Evolutionary conservation across 2,888 invertebrate genomes (phyloP), one percentile per base, ranked within the genome.

Genomic region (Brachyptera putata): DNA sequence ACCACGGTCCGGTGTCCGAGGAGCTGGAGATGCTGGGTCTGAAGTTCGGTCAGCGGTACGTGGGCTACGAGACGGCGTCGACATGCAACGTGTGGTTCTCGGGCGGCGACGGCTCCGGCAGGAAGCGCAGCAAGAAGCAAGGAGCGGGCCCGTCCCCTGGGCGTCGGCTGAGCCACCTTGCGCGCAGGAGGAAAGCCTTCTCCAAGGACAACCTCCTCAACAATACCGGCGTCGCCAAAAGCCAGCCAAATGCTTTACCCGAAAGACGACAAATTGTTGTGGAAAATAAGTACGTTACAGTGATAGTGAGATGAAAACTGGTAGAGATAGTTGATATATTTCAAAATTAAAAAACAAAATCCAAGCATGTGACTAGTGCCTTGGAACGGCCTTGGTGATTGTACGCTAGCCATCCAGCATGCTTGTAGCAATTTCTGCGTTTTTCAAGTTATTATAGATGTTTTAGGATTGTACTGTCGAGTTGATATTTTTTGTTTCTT

Each of bases 31-130:
- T 79, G 62, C 74, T 89, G 13, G 80, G 84, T 34, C 72, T 83
- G 61, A 83, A 84, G 61, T 84, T 86, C 66, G 81, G 82, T 49
- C 84, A 87, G 66, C 80, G 89, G 62, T 89, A 82, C 69, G 80
- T 91, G 56, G 87, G 89, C 1, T 81, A 81, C 0, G 90, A 91
- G 73, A 90, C 90, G 0, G 84, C 86, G 62, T 85, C 87, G 66
- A 83, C 73, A 13, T 80, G 81, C 66, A 84, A 81, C 55, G 75
- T 83, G 14, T 84, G 84, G 69, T n/a, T n/a, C n/a, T 78, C 79
- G 65, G 76, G 79, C 0, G 83, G 84, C 0, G 80, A 79, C 62
- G 87, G 86, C 70, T 84, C 84, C 11, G 68, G 70, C 22, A 83
- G 81, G 69, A 84, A 84, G 69, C 74, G 82, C n/a, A 58, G 18